A percentile compares a stretch with the other conserved stretches of the same genome.
These are phyloP conservation scores for Oegoconia quadripuncta DNA, from an alignment of 2,888 invertebrate genomes.

Conservation along the genomic window DNA sequence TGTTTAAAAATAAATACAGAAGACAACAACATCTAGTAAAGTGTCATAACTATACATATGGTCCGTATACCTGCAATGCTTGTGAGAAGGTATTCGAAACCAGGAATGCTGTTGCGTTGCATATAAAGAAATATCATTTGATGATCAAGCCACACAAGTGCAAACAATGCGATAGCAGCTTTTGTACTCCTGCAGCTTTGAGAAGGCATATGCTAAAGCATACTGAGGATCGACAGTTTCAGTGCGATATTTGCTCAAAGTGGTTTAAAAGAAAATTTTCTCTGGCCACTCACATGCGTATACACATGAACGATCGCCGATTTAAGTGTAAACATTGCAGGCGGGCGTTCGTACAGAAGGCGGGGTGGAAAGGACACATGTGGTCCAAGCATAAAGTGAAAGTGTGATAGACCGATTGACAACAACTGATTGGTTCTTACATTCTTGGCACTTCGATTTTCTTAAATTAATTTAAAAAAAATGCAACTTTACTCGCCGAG, in stretches of 20 bases:
- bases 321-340: conserved; percentile 27
- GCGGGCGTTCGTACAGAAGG: conserved; percentile 27
- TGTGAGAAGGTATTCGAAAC: too few species aligned
- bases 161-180: neutral
- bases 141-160: conserved; percentile 3
- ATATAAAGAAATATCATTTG: conserved; percentile 52
- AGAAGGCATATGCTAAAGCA: conserved; percentile 2
- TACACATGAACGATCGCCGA: conserved; percentile 31
- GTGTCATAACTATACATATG: too few species aligned
- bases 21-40: too few species aligned
- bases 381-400: conserved; percentile 19
- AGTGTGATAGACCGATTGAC: too few species aligned
- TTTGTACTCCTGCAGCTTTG: neutral
- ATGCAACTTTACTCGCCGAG: too few species aligned
- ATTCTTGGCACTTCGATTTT: too few species aligned
- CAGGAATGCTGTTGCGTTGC: too few species aligned
- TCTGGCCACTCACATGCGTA: conserved; percentile 28
- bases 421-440: too few species aligned
- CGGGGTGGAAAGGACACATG: conserved; percentile 24
- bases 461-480: too few species aligned
- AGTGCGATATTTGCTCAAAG: conserved; percentile 2
- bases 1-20: too few species aligned
- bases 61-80: too few species aligned
- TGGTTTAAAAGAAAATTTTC: neutral
- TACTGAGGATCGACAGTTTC: neutral